Evolutionary conservation across 2,113 vertebrate genomes (phyloP).

Genomic region (Tragelaphus imberbis): DNA sequence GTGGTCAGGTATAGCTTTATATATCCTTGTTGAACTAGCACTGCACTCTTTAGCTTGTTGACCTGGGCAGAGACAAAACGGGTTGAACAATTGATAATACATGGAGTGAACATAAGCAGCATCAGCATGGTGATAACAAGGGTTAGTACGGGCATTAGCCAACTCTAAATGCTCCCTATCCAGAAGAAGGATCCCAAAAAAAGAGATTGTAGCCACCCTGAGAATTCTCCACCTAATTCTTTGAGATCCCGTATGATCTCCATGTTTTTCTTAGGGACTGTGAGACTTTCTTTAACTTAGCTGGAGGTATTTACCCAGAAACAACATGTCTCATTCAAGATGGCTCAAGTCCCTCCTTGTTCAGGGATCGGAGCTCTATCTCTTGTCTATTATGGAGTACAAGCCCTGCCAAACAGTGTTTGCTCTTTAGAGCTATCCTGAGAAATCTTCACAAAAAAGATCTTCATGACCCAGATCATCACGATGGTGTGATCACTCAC

Average conservation of each 20-base stretch:
- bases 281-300: not conserved
- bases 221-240: not conserved
- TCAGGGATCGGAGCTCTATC: not conserved
- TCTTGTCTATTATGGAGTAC: not conserved
- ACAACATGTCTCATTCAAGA: not conserved
- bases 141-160: not conserved
- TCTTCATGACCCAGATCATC: too few species aligned
- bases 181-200: not conserved
- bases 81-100: not conserved
- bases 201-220: not conserved
- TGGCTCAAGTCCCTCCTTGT: not conserved
- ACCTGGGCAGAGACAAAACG: not conserved
- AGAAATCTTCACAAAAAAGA: not conserved
- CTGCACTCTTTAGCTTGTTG: not conserved
- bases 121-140: not conserved
- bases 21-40: not conserved
- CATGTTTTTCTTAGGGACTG: not conserved
- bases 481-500: too few species aligned
- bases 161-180: accelerated
- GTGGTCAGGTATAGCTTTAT: not conserved
- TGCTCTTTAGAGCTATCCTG: not conserved
- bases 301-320: not conserved
- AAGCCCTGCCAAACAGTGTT: not conserved
- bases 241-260: accelerated
- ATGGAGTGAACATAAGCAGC: not conserved